Evolutionary conservation across 2,113 vertebrate genomes (phyloP), one percentile per base, ranked within the genome.

Genomic region (Platichthys stellatus): DNA sequence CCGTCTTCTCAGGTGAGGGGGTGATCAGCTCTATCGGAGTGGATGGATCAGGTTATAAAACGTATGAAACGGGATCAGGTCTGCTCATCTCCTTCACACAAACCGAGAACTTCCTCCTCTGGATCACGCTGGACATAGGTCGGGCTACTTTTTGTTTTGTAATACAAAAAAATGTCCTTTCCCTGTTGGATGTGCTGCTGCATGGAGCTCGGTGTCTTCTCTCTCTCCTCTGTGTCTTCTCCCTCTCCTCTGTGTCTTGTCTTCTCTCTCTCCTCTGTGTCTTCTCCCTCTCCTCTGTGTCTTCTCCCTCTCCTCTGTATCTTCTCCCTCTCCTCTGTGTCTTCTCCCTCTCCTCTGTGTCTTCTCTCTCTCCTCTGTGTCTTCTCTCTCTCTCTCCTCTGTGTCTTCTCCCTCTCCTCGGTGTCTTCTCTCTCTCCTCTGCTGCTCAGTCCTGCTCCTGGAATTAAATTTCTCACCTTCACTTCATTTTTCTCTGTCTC

Each of bases 41-140:
- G 79, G 96, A 98, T 3, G 97, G 97, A 47, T 94, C 94, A 12
- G 84, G 17, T 5, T 96, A 95, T 80, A 90, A 56, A 28, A 79
- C 96, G 47, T 90, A 94, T 57, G 91, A 90, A 56, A 91, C 93
- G 0, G 95, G 95, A 0, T 81, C 95, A 5, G 94, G 82, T 0
- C 86, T 93, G 12, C 89, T 97, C 20, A 61, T 70, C 0, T 90
- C 95, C 40, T 96, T 98, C 20, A 66, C 96, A 0, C 12, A 69
- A 0, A 93, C 92, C 24, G 94, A 96, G 45, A 94, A 94, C 69
- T 83, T 94, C 63, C 86, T 97, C 67, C 86, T 98, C 74, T 99
- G 97, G 97, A 89, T 94, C 80, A 96, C 95, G 0, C 69, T 88
- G 28, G 88, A 91, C 8, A 95, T 96, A 51, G 91, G 94, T 96